Percentiles rank a stretch among this genome's conserved stretches.
These are phyloP conservation scores for Bostrychus sinensis DNA, from an alignment of 2,113 vertebrate genomes.

Conservation along the genomic window DNA sequence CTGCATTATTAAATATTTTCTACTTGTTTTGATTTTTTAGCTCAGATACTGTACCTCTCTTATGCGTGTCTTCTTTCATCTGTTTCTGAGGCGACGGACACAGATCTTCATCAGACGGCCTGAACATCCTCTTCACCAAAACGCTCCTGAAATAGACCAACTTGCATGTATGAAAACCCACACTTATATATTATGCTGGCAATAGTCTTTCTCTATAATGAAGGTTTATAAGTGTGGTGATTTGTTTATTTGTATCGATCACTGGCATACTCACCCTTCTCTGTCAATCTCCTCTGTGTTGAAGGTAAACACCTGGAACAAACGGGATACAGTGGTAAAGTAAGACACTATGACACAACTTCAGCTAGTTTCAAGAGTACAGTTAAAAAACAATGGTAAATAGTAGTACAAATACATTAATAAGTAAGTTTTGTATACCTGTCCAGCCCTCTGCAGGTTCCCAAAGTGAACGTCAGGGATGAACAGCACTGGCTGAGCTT, in stretches of 20 bases:
- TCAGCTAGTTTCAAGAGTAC: not conserved
- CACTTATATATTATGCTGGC: constrained; percentile 18
- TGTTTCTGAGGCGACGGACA: constrained; percentile 88
- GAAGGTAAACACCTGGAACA: constrained; percentile 87
- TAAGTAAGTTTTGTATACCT: constrained; percentile 77
- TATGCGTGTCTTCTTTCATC: constrained; percentile 90
- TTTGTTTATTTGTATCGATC: not conserved
- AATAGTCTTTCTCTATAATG: constrained; percentile 4
- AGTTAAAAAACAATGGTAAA: not conserved
- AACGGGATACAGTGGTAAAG: not conserved
- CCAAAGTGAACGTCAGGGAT: constrained; percentile 97
- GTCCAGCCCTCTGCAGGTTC: constrained; percentile 93
- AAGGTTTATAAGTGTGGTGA: constrained; percentile 11
- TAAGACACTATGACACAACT: not conserved
- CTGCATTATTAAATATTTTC: too few relatives aligned
- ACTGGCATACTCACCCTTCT: constrained; percentile 85
- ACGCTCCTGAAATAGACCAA: constrained; percentile 78
- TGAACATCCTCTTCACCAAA: constrained; percentile 93
- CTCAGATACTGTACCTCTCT: constrained; percentile 81
- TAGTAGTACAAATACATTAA: not conserved
- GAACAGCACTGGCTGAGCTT: constrained; percentile 96
- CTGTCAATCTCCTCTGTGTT: constrained; percentile 91
- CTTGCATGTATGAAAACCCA: not conserved
- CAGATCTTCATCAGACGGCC: constrained; percentile 89
- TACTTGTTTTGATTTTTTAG: too few relatives aligned